Evolutionary conservation across 2,113 vertebrate species (phyloP), one percentile per base, ranked within the genome.

Genomic region (Atractosteus spatula): DNA sequence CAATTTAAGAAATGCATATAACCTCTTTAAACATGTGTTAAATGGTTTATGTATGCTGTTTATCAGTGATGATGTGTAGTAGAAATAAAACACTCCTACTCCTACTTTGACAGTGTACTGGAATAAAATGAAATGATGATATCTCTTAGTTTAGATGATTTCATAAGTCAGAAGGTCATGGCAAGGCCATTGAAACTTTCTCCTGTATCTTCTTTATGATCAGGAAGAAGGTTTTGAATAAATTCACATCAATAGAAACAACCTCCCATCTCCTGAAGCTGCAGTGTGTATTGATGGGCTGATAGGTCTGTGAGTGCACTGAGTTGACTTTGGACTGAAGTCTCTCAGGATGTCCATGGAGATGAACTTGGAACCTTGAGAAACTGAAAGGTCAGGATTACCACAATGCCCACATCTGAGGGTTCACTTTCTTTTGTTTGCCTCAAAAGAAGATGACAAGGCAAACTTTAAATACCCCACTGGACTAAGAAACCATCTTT

Each of bases 151-250:
- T 29, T 29, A 29, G 29, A 29, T 29, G 29, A 51, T 51, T 51
- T 81, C 74, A 78, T 82, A 80, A 67, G 57, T 70, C 72, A 66
- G 77, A 83, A 75, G 74, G 75, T 65, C 79, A 82, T 89, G 87
- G 87, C 86, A 82, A 65, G 42, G 56, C 74, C n/a, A 55, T 51
- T 76, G 16, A 17, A 62, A 71, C 42, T 78, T 65, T 7, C 78
- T 85, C 85, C 86, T 71, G 79, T 76, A 59, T 80, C 78, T 72
- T 73, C 79, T 45, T 51, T 55, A 51, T 14, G 63, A 17, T 67
- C 5, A 56, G 55, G 67, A 62, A 47, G 62, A 51, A 68, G 62
- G 5, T 8, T 72, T 12, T 63, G 11, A 75, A 75, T 66, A 44
- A 65, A 47, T 66, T 45, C 17, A 72, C 71, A 56, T 11, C 55